Evolutionary conservation across 2,888 invertebrate species (phyloP).

Genomic region (Deladenus siricidicola): DNA sequence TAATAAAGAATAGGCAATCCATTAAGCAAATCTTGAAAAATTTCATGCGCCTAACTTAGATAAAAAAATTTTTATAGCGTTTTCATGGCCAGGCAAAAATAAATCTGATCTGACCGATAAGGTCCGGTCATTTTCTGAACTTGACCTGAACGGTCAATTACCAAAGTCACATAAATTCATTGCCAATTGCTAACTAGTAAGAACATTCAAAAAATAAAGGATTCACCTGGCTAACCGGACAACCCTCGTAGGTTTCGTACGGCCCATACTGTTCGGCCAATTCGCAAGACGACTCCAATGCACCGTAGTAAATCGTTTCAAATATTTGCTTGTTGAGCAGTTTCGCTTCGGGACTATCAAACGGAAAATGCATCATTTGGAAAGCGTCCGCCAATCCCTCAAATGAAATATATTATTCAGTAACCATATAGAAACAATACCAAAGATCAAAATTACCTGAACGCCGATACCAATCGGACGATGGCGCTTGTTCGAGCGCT

Average conservation of each 20-base stretch:
- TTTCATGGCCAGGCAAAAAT: too few relatives aligned
- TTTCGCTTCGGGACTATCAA: conserved; percentile 77
- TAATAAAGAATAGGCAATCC: too few relatives aligned
- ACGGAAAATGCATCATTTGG: conserved; percentile 82
- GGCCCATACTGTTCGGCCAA: conserved; percentile 73
- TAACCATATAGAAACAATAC: background rate
- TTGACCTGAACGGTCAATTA: too few relatives aligned
- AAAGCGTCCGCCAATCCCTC: conserved; percentile 96
- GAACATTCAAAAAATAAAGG: too few relatives aligned
- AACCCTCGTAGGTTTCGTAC: conserved; percentile 83
- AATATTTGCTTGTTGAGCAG: conserved; percentile 87
- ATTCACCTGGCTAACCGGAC: conserved; percentile 64
- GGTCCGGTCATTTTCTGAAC: too few relatives aligned
- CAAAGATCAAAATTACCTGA: conserved; percentile 58
- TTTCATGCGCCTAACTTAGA: too few relatives aligned
- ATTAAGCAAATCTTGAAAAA: too few relatives aligned
- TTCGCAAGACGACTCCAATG: conserved; percentile 89
- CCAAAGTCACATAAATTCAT: too few relatives aligned
- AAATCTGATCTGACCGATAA: too few relatives aligned
- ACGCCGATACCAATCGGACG: conserved; percentile 76
- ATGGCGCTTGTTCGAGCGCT: conserved; percentile 71
- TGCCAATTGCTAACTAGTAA: too few relatives aligned
- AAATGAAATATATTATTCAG: conserved; percentile 64
- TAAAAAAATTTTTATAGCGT: too few relatives aligned
- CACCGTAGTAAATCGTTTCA: conserved; percentile 94